phyloP scores from a whole-genome alignment of 2,888 invertebrate species.

The Amblyjoppa fuscipennis region DNA sequence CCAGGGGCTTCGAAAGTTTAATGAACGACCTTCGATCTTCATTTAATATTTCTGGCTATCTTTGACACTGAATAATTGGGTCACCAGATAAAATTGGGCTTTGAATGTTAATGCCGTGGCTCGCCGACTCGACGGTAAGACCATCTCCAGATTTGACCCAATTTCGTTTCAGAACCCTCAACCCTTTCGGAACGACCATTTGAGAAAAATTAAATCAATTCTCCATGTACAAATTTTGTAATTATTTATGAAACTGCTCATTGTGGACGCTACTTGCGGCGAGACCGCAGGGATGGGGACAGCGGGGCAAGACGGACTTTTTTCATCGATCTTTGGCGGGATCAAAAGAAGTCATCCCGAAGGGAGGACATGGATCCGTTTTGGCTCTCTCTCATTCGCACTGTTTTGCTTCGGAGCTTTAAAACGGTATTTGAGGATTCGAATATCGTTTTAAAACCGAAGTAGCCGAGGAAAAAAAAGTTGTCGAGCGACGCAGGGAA shows the following conservation, averaged over 20 bases:
- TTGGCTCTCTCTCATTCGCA: too few species aligned
- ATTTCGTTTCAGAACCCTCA: not conserved
- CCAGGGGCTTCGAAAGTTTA: slow-evolving; percentile 37
- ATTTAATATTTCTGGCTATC: slow-evolving; percentile 46
- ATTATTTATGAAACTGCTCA: not conserved
- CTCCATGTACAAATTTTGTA: not conserved
- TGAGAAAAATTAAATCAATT: not conserved
- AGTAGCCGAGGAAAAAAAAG: too few species aligned
- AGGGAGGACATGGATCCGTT: not conserved
- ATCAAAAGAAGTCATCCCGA: not conserved
- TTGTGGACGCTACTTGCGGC: not conserved
- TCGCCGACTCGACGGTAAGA: slow-evolving; percentile 6
- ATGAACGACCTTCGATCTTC: slow-evolving; percentile 44
- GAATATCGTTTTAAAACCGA: not conserved
- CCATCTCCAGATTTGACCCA: not conserved
- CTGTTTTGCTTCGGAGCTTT: too few species aligned
- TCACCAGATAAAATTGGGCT: slow-evolving; percentile 24
- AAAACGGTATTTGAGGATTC: too few species aligned
- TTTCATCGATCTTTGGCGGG: not conserved
- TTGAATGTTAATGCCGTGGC: slow-evolving; percentile 38
- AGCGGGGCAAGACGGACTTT: not conserved
- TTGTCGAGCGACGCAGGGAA: too few species aligned
- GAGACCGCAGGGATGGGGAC: not conserved
- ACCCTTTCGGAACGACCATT: not conserved
- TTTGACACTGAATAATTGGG: slow-evolving; percentile 50